Percentiles rank a stretch among this genome's conserved stretches.
Conservation (phyloP, 2,888 invertebrate species). For the Lypha dubia region DNA sequence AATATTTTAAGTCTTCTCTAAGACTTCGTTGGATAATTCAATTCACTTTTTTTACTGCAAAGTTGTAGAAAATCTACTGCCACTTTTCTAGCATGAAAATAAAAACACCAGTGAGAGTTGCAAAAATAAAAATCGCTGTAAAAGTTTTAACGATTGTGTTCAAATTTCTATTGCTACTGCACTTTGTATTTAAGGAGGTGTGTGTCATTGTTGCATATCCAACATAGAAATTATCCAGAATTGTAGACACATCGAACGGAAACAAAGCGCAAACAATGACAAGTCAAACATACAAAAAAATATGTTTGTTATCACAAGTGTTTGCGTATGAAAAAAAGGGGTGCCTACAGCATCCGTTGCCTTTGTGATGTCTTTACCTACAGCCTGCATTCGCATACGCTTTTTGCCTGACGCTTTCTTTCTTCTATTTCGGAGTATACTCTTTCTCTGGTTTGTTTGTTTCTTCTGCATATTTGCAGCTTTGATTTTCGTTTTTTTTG, state of each 20-base stretch:
- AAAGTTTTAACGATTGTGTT: slow-evolving; percentile 15
- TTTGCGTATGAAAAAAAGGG: slow-evolving; percentile 47
- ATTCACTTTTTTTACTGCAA: background rate
- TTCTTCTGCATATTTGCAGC: slow-evolving; percentile 9
- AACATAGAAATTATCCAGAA: slow-evolving; percentile 23
- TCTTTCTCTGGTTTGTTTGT: slow-evolving; percentile 1
- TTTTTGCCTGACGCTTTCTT: background rate
- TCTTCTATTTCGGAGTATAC: background rate
- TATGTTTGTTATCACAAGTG: slow-evolving; percentile 51
- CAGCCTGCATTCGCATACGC: slow-evolving; percentile 28
- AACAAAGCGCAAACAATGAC: slow-evolving; percentile 66
- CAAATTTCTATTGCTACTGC: background rate
- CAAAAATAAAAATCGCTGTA: slow-evolving; percentile 14
- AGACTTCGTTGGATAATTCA: background rate
- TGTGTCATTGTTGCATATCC: slow-evolving; percentile 22
- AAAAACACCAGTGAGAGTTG: background rate
- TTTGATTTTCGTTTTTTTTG: slow-evolving; percentile 17
- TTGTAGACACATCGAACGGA: slow-evolving; percentile 47
- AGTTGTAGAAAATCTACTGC: background rate
- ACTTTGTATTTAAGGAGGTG: background rate
- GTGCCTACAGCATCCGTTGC: slow-evolving; percentile 71
- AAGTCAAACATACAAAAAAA: slow-evolving; percentile 58
- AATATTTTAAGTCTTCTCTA: background rate
- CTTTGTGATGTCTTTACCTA: slow-evolving; percentile 61
- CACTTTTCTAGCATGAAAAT: background rate